Conservation (phyloP, 1,140 invertebrate species). For the Drosophila quadrilineata region DNA sequence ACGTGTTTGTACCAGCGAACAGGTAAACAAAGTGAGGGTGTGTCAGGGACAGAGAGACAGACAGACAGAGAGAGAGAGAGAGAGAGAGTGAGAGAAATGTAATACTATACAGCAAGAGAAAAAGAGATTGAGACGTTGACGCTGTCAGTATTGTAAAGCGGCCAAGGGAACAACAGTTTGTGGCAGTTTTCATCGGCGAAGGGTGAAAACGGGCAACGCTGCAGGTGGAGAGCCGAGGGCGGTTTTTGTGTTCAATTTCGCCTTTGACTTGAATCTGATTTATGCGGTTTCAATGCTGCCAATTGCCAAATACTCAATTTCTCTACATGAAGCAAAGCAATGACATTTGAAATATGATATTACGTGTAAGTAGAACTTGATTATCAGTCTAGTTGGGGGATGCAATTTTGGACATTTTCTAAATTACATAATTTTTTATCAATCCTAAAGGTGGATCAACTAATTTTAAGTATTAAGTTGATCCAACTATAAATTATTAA, state of each 20-base stretch:
- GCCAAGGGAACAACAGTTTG: slow-evolving; percentile 67
- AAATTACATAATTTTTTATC: no score
- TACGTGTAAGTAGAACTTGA: background rate
- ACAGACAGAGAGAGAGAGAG: slow-evolving; percentile 4
- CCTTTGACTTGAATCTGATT: slow-evolving; percentile 47
- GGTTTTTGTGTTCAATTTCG: slow-evolving; percentile 30
- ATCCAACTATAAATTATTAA: no score
- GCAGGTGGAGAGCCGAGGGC: slow-evolving; percentile 13
- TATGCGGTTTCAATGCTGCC: slow-evolving; percentile 53
- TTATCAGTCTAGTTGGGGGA: no score
- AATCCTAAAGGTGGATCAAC: no score
- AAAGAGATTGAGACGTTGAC: slow-evolving; percentile 5
- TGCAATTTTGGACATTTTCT: no score
- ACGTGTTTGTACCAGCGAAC: slow-evolving; percentile 67
- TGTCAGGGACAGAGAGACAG: background rate
- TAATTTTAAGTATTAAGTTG: no score
- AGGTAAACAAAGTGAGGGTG: slow-evolving; percentile 12
- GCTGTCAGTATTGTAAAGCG: slow-evolving; percentile 54
- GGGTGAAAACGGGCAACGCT: no score
- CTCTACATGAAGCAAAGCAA: slow-evolving; percentile 33
- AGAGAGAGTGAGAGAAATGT: slow-evolving; percentile 6
- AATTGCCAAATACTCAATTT: slow-evolving; percentile 66
- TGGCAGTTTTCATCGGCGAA: no score
- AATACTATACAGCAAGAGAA: no score
- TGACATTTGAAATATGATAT: slow-evolving; percentile 5